Evolutionary conservation across 1,140 invertebrate genomes (phyloP), one percentile per base, ranked within the genome.

Genomic region (Harlomillsia oculata): DNA sequence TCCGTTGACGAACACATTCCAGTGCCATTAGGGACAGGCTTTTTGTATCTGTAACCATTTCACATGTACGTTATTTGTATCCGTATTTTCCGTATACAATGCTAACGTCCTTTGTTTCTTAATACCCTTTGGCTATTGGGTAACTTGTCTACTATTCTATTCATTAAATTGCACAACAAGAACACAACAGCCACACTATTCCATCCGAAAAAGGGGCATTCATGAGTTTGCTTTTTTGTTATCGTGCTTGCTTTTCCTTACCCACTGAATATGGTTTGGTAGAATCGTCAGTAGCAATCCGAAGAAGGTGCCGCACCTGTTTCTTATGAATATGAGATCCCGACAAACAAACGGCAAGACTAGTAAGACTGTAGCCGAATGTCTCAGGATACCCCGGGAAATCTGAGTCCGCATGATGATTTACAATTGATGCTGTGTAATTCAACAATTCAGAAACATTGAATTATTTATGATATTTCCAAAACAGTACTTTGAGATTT

Each of bases 1-100:
- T 85, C 62, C 87, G 85, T 59, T 84, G 84, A n/a, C 85, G 82
- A 52, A 89, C 84, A 69, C 87, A 91, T 48, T 83, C 80, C 49
- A 89, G 71, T 0, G 86, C 85, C 69, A 89, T 71, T 21, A 89
- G 82, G 16, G 86, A 84, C 80, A 88, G 86, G 0, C 85, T 82
- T 59, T 88, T 81, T 2, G 87, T 87, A 64, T 90, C 87, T 82
- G 67, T 26, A 37, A 29, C 30, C 16, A 43, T 45, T 34, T 49
- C 23, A 48, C 25, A n/a, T n/a, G n/a, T n/a, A n/a, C n/a, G n/a
- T n/a, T n/a, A n/a, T n/a, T n/a, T n/a, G n/a, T n/a, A 34, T 34
- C 6, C 14, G 14, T 14, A 34, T 41, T 8, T 13, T 9, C 5
- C 13, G 20, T 41, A 13, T 41, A 13, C 39, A 8, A 41, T 41